Conservation (phyloP, 2,888 invertebrate genomes). For the Eupithecia exiguata region DNA sequence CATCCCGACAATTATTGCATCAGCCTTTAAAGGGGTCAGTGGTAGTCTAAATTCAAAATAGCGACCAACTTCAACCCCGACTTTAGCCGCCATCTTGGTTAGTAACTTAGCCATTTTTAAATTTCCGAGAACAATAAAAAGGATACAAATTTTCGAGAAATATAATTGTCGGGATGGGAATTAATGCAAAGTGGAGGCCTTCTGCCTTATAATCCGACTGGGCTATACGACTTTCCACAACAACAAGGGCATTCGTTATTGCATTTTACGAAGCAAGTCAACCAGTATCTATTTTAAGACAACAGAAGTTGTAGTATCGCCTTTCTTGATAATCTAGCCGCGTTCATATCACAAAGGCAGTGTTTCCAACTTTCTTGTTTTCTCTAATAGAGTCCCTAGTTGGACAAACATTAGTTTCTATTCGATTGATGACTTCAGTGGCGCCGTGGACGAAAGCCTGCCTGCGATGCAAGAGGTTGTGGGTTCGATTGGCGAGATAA, state of each 20-base stretch:
- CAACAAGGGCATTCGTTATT: conserved; percentile 16
- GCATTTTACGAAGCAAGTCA: conserved; percentile 10
- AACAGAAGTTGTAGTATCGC: conserved; percentile 1
- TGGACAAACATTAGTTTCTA: neutral
- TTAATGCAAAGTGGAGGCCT: too few relatives aligned
- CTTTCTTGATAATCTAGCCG: conserved; percentile 15
- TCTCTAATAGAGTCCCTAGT: neutral
- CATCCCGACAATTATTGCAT: too few relatives aligned
- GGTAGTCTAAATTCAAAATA: too few relatives aligned
- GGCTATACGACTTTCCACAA: neutral
- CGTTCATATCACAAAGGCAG: conserved; percentile 10
- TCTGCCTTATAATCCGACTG: too few relatives aligned
- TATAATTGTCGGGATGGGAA: too few relatives aligned
- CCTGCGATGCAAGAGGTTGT: neutral
- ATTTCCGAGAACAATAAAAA: too few relatives aligned
- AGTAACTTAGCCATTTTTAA: too few relatives aligned
- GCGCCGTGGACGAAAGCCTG: neutral
- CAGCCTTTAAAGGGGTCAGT: too few relatives aligned
- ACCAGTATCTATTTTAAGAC: conserved; percentile 9
- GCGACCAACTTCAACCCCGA: too few relatives aligned
- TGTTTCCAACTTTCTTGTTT: conserved; percentile 7
- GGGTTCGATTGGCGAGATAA: neutral
- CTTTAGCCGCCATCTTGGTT: too few relatives aligned
- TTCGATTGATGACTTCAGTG: neutral
- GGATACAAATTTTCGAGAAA: too few relatives aligned